Conservation (phyloP, 2,113 vertebrate species). For the Centrocercus urophasianus region DNA sequence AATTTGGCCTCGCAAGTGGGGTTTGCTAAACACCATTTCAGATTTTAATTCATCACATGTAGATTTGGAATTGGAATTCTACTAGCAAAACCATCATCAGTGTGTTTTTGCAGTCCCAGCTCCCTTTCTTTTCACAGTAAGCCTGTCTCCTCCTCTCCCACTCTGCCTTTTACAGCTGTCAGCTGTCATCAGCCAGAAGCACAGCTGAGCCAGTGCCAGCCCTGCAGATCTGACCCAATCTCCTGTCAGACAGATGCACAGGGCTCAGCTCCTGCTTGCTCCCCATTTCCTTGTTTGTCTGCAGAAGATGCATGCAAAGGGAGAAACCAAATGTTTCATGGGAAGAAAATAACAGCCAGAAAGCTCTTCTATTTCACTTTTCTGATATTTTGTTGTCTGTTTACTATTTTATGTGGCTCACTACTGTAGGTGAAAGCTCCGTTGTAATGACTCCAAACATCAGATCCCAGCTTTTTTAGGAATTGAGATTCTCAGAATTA, state of each 20-base stretch:
- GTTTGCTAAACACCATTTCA: slow-evolving; percentile 55
- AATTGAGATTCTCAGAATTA: neutral
- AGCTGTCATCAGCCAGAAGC: slow-evolving; percentile 55
- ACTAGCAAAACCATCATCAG: slow-evolving; percentile 27
- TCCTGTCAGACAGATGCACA: slow-evolving; percentile 16
- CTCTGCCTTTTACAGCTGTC: slow-evolving; percentile 59
- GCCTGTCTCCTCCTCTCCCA: neutral
- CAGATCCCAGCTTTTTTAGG: neutral
- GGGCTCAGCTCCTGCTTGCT: neutral
- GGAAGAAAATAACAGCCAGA: neutral
- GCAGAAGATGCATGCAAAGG: neutral
- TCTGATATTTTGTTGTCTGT: neutral
- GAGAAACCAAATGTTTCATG: neutral
- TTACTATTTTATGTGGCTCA: neutral
- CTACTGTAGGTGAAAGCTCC: neutral
- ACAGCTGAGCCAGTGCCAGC: slow-evolving; percentile 47
- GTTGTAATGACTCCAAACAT: neutral
- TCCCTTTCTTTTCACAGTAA: slow-evolving; percentile 46
- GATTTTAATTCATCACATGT: slow-evolving; percentile 58
- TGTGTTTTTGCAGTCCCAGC: slow-evolving; percentile 37
- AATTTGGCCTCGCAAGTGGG: slow-evolving; percentile 60
- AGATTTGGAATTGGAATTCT: slow-evolving; percentile 48
- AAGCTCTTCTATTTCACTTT: neutral
- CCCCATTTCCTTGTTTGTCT: neutral
- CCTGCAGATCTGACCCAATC: slow-evolving; percentile 7